Evolutionary conservation across 2,113 vertebrate genomes (phyloP), one percentile per base, ranked within the genome.

Genomic region (Trogon melanurus): DNA sequence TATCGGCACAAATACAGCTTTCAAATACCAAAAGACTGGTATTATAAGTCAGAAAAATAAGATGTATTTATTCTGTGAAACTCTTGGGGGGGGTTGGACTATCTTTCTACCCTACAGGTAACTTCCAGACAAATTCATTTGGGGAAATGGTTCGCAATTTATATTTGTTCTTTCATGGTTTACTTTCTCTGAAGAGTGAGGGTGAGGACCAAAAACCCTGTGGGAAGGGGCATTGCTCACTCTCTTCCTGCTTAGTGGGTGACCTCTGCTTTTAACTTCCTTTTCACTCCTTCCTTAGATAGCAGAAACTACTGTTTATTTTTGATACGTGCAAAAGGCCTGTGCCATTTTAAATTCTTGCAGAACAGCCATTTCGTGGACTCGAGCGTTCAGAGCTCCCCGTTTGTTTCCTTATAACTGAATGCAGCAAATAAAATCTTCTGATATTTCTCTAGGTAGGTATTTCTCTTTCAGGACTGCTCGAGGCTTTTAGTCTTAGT

Each of bases 261-360:
- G 62, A 95, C 54, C 61, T 91, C 54, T 91, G 80, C 73, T 95
- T 97, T 81, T 86, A 79, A 69, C 89, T 96, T 96, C 83, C 91
- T 90, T 78, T 79, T 41, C 22, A 54, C 38, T 92, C 50, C 71
- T 90, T 48, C 57, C 60, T 96, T 85, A 93, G 89, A 82, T 66
- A 86, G 50, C 57, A 94, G 72, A 78, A 86, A 50, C 51, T 65
- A 12, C 85, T 91, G 91, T 91, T 96, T 94, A 10, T 78, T 88
- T 93, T 90, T 94, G 82, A 76, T 92, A 84, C 1, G 53, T 81
- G 66, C 23, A 47, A 64, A 88, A 90, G 65, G 34, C 50, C 50
- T 51, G 61, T 93, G 79, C 93, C 93, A 94, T 96, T 95, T 97
- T 94, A 95, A 91, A 91, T 88, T 78, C 73, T 96, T 72, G 25